Base-by-base conservation (phyloP, 2,888 invertebrate species). In the Stenchaetothrips biformis region DNA sequence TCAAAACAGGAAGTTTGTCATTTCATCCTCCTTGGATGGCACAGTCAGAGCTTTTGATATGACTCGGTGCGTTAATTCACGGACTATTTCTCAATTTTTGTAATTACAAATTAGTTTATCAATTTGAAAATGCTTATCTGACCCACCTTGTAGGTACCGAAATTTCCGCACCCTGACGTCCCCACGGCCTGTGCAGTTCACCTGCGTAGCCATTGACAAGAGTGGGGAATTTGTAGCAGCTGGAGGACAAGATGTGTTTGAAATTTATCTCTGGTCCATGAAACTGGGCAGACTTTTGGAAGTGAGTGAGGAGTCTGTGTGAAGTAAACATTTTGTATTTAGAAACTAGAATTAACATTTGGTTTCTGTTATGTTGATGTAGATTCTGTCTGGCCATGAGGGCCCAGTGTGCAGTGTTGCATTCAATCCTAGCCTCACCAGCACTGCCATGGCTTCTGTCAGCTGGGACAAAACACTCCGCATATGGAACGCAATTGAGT, bases 141-240 rank as follows among this genome's bases (percentile, higher is more conserved):
- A 77, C 13, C 47, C 21, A n/a, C 78, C 27, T 53, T 62, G 48
- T 7, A 96, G 98, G 84, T 99, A 99, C 87, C 95, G 99, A 74
- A 99, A 99, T 88, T 99, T 99, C 89, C 92, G 97, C 79, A 99
- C 99, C 0, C 92, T 99, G 81, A 96, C 97, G 0, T 95, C 98
- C 0, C 97, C 98, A 0, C 91, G 92, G 79, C 94, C 96, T 0
- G 95, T 95, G 0, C 99, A 99, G 88, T 97, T 99, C 87, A 92
- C 94, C 16, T 95, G 96, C 85, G 91, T 97, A 0, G 92, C 95
- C 0, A 88, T 99, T 13, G 99, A 99, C 87, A 89, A 91, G 4
- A 95, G 94, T 84, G 94, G 96, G 21, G 98, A 99, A 86, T 90
- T 99, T 82, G 93, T 99, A 74, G 96, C 95, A 18, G 98, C 99